Conservation (phyloP, 2,113 vertebrate genomes). For the Calyptommatus sinebrachiatus region DNA sequence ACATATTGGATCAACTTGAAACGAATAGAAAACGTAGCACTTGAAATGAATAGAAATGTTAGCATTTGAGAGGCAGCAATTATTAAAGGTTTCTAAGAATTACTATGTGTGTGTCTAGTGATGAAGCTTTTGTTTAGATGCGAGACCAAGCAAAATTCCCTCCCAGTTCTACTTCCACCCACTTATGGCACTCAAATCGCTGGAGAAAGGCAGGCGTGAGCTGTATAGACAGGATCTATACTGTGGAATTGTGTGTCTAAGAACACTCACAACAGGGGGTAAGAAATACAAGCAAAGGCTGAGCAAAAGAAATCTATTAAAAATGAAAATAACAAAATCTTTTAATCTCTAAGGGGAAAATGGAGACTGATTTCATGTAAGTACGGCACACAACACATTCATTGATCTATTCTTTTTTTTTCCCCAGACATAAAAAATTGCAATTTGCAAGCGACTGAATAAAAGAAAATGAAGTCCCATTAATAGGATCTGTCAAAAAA, state of each 20-base stretch:
- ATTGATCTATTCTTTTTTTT: constrained; percentile 75
- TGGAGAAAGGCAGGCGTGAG: constrained; percentile 53
- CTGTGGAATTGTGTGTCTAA: constrained; percentile 60
- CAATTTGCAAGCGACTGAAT: constrained; percentile 73
- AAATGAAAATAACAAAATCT: constrained; percentile 79
- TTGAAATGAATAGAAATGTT: neutral
- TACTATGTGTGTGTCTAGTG: neutral
- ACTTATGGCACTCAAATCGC: constrained; percentile 4
- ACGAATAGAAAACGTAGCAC: neutral
- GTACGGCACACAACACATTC: constrained; percentile 70
- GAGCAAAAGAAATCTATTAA: constrained; percentile 72
- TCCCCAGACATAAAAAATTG: constrained; percentile 73
- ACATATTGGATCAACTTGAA: neutral
- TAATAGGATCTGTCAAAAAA: constrained; percentile 79
- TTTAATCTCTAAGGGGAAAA: constrained; percentile 79
- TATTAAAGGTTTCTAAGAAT: neutral
- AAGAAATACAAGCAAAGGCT: constrained; percentile 61
- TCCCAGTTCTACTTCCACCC: constrained; percentile 20
- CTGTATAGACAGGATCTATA: constrained; percentile 65
- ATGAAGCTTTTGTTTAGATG: neutral
- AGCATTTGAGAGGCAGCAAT: neutral
- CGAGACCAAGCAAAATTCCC: neutral
- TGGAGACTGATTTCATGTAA: constrained; percentile 73
- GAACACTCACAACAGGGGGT: constrained; percentile 63
- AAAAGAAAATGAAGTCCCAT: constrained; percentile 82